A percentile compares a stretch with the other conserved stretches of the same genome.
phyloP scores from a whole-genome alignment of 1,140 invertebrate species.

The Chlorops oryzae region DNA sequence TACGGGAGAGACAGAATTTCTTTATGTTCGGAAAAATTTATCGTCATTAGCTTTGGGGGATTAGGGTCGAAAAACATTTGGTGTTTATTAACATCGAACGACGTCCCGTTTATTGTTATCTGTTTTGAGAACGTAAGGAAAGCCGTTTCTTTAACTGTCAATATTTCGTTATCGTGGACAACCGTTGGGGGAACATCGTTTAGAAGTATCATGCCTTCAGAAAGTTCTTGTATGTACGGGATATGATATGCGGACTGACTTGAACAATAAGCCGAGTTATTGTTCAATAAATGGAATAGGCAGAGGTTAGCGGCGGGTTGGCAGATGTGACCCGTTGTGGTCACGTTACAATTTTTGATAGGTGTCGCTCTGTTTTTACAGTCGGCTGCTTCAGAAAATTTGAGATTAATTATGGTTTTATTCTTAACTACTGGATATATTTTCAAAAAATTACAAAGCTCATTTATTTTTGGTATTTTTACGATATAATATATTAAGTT shows the following conservation, averaged over 20 bases:
- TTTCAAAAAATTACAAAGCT: not conserved
- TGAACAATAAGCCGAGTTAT: not conserved
- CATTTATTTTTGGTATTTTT: not conserved
- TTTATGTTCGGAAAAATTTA: too few species aligned
- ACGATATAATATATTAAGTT: not conserved
- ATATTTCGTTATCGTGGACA: too few species aligned
- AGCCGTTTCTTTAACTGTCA: too few species aligned
- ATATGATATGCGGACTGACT: not conserved
- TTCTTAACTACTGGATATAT: not conserved
- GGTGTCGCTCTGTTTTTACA: not conserved
- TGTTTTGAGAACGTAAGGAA: too few species aligned
- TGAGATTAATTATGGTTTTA: not conserved
- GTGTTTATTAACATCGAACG: too few species aligned
- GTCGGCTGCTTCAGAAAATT: not conserved
- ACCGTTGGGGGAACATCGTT: too few species aligned
- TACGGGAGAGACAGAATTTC: too few species aligned
- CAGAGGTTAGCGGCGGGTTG: not conserved
- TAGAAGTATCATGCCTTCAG: not conserved
- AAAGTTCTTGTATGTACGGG: not conserved
- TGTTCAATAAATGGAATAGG: not conserved
- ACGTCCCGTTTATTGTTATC: too few species aligned
- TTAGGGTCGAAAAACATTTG: too few species aligned
- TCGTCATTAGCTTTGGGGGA: too few species aligned
- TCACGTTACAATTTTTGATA: too few species aligned
- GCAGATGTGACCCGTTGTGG: not conserved